These are phyloP conservation scores for Campopleginae sp. DNA, from an alignment of 2,888 invertebrate genomes.

Conservation along the genomic window DNA sequence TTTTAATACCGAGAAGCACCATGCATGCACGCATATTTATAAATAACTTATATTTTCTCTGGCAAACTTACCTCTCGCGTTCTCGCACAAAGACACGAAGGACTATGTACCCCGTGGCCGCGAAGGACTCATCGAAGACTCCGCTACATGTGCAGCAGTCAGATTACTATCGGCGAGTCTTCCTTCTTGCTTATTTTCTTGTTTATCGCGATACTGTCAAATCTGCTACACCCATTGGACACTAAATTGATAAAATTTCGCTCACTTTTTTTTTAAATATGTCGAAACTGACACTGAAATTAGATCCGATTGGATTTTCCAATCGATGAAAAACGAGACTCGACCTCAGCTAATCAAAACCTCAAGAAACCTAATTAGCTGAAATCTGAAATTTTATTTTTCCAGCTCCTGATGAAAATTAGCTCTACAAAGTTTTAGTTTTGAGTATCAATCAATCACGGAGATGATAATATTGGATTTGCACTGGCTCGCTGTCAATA, in stretches of 20 bases:
- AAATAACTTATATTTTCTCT: conserved; percentile 75
- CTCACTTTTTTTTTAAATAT: neutral
- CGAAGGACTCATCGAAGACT: conserved; percentile 45
- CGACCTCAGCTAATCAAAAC: neutral
- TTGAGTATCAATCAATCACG: neutral
- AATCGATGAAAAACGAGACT: neutral
- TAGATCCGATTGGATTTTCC: neutral
- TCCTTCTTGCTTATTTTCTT: conserved; percentile 15
- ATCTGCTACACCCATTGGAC: conserved; percentile 11
- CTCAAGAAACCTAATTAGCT: neutral
- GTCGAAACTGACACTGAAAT: neutral
- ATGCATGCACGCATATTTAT: conserved; percentile 76
- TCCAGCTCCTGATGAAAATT: neutral
- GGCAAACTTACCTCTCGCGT: conserved; percentile 22
- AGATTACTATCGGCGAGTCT: conserved; percentile 42
- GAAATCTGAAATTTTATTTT: too few species aligned
- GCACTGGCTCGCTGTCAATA: neutral
- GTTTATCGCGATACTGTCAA: neutral
- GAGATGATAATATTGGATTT: neutral
- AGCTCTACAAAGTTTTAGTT: neutral
- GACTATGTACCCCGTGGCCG: conserved; percentile 41
- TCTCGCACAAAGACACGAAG: conserved; percentile 37
- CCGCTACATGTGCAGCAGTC: neutral
- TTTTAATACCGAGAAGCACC: conserved; percentile 4
- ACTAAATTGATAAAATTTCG: neutral